Percentiles rank a stretch among this genome's conserved stretches.
Evolutionary conservation across 2,113 vertebrate species (phyloP).

Genomic region (Platysteira castanea): DNA sequence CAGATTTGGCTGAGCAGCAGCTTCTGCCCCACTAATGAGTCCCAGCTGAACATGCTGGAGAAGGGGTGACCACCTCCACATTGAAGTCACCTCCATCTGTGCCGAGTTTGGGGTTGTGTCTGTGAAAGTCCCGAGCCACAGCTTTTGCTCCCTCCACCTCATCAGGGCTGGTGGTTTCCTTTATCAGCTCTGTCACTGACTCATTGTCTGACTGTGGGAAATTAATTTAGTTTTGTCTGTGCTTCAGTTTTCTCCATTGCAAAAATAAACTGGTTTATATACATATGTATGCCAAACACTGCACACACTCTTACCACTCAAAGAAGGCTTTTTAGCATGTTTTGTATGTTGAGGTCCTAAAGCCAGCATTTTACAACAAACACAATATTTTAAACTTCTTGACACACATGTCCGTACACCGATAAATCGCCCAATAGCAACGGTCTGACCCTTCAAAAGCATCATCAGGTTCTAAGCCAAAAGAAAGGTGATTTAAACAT

Average conservation of each 20-base stretch:
- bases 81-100: neutral
- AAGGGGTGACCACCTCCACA: neutral
- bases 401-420: neutral
- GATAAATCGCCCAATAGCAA: neutral
- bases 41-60: neutral
- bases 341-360: neutral
- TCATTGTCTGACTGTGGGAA: neutral
- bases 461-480: neutral
- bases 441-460: neutral
- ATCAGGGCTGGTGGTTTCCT: neutral
- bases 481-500: neutral
- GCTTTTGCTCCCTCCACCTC: neutral
- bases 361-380: neutral
- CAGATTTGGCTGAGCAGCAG: neutral
- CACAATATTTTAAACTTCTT: neutral
- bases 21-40: neutral
- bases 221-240: neutral
- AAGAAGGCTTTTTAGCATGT: neutral
- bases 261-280: neutral
- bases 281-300: neutral
- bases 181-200: constrained; percentile 18
- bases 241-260: neutral
- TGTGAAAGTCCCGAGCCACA: neutral
- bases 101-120: neutral
- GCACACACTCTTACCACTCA: neutral